Conservation (phyloP, 1,140 invertebrate genomes). For the Bombus sylvicola region DNA sequence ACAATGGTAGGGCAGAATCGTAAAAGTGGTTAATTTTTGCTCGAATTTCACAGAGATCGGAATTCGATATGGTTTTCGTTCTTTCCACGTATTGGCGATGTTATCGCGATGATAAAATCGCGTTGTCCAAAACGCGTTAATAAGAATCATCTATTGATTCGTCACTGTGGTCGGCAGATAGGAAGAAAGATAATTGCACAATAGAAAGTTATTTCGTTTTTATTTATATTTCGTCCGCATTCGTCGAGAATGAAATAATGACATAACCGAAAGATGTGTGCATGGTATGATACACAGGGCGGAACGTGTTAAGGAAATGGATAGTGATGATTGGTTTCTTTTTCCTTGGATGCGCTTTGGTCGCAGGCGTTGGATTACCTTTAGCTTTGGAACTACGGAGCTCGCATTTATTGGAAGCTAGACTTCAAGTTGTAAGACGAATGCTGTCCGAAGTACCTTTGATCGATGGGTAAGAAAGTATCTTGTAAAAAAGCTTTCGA, state of each 20-base stretch:
- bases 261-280: neutral
- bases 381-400: constrained; percentile 84
- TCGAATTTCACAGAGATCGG: neutral
- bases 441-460: constrained; percentile 84
- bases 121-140: too few relatives aligned
- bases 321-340: constrained; percentile 77
- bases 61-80: neutral
- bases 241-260: neutral
- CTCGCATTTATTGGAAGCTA: constrained; percentile 84
- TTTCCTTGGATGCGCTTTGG: constrained; percentile 79
- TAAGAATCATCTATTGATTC: neutral
- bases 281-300: constrained; percentile 54
- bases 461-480: constrained; percentile 82
- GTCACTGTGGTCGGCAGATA: neutral
- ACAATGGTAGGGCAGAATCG: neutral
- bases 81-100: neutral
- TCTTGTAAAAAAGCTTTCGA: neutral
- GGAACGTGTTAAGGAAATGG: constrained; percentile 74
- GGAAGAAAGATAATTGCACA: neutral
- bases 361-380: constrained; percentile 83
- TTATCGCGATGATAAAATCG: neutral
- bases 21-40: neutral
- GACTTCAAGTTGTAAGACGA: constrained; percentile 84
- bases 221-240: neutral
- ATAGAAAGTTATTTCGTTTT: neutral